A percentile compares a stretch with the other conserved stretches of the same genome.
phyloP scores from a whole-genome alignment of 1,140 invertebrate species.

The Carposina sasakii region DNA sequence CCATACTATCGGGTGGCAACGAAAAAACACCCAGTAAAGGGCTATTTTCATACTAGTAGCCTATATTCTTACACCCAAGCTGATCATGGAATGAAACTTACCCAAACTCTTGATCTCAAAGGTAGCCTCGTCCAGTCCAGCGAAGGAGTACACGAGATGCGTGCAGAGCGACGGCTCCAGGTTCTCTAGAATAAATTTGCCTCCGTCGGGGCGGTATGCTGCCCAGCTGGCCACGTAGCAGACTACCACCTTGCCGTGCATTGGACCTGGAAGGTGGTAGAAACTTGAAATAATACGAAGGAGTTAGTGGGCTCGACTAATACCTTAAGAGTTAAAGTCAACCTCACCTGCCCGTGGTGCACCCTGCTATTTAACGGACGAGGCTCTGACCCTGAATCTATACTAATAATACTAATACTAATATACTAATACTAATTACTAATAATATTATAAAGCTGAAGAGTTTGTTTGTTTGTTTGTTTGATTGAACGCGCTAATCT shows the following conservation, averaged over 20 bases:
- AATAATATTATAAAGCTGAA: neutral
- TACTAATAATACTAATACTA: neutral
- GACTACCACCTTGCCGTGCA: constrained; percentile 75
- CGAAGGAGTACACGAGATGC: constrained; percentile 91
- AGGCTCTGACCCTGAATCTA: neutral
- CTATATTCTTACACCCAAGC: no score
- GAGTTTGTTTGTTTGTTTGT: no score
- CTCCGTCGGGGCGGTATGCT: constrained; percentile 77
- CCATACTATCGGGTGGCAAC: no score
- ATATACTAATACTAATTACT: neutral
- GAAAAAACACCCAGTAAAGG: no score
- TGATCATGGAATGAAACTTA: constrained; percentile 40
- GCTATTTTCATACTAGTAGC: no score
- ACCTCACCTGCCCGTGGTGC: neutral
- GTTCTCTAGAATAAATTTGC: constrained; percentile 78
- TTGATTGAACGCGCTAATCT: no score
- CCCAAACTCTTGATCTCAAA: constrained; percentile 78
- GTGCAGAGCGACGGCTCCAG: constrained; percentile 88
- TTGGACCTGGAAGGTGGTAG: constrained; percentile 50
- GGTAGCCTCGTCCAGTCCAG: constrained; percentile 79
- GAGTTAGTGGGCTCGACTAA: no score
- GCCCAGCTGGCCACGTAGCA: constrained; percentile 89
- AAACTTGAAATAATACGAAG: no score
- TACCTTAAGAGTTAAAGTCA: constrained; percentile 5
- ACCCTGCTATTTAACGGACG: neutral